Evolutionary conservation across 2,113 vertebrate species (phyloP).

Genomic region (Romanogobio albipinnatus): DNA sequence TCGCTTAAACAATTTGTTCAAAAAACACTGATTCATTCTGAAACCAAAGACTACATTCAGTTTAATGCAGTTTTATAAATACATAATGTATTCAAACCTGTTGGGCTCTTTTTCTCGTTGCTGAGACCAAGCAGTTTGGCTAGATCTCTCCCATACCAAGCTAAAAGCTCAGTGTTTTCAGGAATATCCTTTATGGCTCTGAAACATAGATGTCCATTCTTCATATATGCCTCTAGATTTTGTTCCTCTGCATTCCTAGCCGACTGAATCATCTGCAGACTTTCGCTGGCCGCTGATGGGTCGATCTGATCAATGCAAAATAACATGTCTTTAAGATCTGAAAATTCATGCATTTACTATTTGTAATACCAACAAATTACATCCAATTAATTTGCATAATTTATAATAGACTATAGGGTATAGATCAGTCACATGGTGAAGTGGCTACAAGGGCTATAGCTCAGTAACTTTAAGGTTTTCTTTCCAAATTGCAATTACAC

Average conservation of each 20-base stretch:
- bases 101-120: slow-evolving; percentile 71
- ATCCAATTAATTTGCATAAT: background rate
- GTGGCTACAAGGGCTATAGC: background rate
- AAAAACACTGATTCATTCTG: background rate
- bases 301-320: slow-evolving; percentile 73
- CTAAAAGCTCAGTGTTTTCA: slow-evolving; percentile 84
- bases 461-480: background rate
- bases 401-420: background rate
- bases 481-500: background rate
- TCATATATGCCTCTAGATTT: slow-evolving; percentile 86
- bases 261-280: slow-evolving; percentile 84
- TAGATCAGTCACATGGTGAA: background rate
- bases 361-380: background rate
- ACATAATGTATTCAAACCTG: slow-evolving; percentile 70
- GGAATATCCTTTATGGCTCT: slow-evolving; percentile 82
- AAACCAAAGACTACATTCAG: background rate
- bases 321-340: background rate
- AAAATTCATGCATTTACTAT: background rate
- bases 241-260: slow-evolving; percentile 83
- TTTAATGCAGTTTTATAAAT: background rate
- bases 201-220: slow-evolving; percentile 85
- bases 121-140: slow-evolving; percentile 78
- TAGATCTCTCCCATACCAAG: slow-evolving; percentile 86
- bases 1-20: background rate
- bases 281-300: slow-evolving; percentile 79